Evolutionary conservation across 2,888 invertebrate genomes (phyloP).

Genomic region (Podabrus alpinus): DNA sequence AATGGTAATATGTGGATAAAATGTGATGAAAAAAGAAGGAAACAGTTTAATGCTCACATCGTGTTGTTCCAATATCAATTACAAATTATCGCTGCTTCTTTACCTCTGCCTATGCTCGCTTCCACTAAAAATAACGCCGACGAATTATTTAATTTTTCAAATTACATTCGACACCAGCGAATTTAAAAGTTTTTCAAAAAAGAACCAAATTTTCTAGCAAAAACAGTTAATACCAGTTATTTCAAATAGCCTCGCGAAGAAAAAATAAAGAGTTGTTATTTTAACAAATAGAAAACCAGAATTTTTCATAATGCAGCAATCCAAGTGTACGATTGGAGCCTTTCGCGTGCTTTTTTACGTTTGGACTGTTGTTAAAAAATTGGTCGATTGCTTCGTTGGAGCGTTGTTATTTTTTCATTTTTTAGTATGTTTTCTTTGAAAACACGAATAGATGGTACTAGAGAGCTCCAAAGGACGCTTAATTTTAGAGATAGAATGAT

Average conservation of each 20-base stretch:
- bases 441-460: conserved; percentile 47
- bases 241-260: conserved; percentile 28
- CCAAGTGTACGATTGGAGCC: conserved; percentile 8
- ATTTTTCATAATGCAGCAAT: conserved; percentile 35
- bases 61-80: conserved; percentile 4
- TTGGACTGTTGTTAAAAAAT: neutral
- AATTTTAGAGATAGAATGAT: conserved; percentile 3
- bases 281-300: conserved; percentile 41
- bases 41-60: conserved; percentile 2
- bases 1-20: neutral
- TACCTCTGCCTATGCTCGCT: neutral
- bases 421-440: conserved; percentile 53
- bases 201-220: conserved; percentile 11
- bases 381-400: conserved; percentile 26
- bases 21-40: neutral
- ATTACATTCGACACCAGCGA: neutral
- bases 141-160: neutral
- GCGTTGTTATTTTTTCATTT: conserved; percentile 54
- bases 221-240: conserved; percentile 20
- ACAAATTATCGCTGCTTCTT: neutral
- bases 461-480: conserved; percentile 9
- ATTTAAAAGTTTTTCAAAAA: neutral
- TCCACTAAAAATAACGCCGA: neutral
- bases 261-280: conserved; percentile 41
- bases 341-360: neutral